Conservation (phyloP, 2,797 vertebrate genomes). For the Monodelphis domestica region DNA sequence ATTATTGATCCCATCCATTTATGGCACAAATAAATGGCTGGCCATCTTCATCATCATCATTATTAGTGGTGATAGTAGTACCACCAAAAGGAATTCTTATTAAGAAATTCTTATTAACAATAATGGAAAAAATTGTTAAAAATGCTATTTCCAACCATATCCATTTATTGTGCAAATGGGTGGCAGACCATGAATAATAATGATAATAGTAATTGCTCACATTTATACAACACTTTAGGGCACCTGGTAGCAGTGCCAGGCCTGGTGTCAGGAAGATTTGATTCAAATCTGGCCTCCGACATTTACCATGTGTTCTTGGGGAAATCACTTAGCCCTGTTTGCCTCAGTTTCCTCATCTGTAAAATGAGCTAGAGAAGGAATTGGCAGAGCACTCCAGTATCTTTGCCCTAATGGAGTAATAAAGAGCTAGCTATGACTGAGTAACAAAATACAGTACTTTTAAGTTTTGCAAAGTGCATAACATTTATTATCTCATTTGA, state of each 20-base stretch:
- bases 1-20: fast-evolving
- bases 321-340: too few relatives aligned
- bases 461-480: background rate
- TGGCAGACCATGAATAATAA: background rate
- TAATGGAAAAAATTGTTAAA: background rate
- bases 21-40: fast-evolving
- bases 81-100: background rate
- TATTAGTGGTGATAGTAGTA: background rate
- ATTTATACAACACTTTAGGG: background rate
- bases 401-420: too few relatives aligned
- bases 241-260: too few relatives aligned
- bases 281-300: too few relatives aligned
- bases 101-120: background rate
- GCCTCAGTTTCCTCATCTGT: too few relatives aligned
- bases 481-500: background rate
- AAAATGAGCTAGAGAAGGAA: too few relatives aligned
- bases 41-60: too few relatives aligned
- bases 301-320: too few relatives aligned
- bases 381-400: too few relatives aligned
- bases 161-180: background rate
- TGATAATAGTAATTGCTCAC: background rate
- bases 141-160: background rate
- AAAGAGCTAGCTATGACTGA: too few relatives aligned
- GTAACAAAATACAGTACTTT: too few relatives aligned
- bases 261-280: too few relatives aligned